Evolutionary conservation across 2,113 vertebrate genomes (phyloP).

Genomic region (Halcyon malimbica): DNA sequence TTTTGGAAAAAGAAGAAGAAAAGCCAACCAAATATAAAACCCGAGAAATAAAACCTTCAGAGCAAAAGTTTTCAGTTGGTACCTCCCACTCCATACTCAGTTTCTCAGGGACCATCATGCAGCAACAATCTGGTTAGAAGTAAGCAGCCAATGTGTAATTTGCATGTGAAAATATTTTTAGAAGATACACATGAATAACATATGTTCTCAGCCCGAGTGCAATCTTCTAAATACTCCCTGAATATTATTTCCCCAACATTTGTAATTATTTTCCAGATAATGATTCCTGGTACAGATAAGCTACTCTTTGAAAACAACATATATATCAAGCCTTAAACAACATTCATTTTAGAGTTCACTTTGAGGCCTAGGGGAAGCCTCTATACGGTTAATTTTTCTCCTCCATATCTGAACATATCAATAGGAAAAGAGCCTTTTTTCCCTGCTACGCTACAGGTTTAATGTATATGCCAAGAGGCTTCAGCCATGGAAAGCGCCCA

Average conservation of each 20-base stretch:
- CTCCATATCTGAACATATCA: background rate
- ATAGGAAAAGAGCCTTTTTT: background rate
- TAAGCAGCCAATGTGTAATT: slow-evolving; percentile 5
- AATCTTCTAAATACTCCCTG: background rate
- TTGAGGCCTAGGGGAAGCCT: background rate
- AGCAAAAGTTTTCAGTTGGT: slow-evolving; percentile 13
- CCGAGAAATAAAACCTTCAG: background rate
- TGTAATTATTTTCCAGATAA: background rate
- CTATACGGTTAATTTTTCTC: background rate
- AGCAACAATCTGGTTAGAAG: slow-evolving; percentile 15
- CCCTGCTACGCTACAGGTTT: background rate
- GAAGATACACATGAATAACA: slow-evolving; percentile 44
- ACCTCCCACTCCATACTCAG: background rate
- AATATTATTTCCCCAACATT: background rate
- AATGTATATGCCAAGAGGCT: background rate
- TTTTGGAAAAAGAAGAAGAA: background rate
- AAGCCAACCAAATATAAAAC: background rate
- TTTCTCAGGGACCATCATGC: background rate
- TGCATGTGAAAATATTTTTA: slow-evolving; percentile 54
- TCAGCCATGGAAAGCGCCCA: background rate
- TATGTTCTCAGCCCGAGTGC: background rate
- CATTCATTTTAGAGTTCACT: background rate
- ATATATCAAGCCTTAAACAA: background rate
- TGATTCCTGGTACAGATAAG: background rate
- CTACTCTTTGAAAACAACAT: background rate